Base-by-base conservation (phyloP, 2,888 invertebrate genomes). In the Phania funesta region DNA sequence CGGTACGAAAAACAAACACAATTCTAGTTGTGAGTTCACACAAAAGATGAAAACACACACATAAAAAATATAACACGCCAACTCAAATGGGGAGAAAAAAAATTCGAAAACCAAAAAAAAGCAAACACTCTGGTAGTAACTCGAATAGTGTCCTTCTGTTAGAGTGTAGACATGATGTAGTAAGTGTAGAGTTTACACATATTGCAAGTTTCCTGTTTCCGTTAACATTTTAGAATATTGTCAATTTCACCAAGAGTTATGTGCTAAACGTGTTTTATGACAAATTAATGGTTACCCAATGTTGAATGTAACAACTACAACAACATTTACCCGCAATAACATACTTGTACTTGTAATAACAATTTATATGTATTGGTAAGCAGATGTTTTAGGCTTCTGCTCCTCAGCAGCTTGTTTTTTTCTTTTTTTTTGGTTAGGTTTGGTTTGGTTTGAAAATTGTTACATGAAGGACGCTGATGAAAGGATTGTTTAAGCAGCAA, bases 191-290 rank as follows among this genome's bases (percentile, higher is more conserved):
- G 65, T 78, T 38, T 76, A 46, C 52, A 80, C 80, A 80, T 76
- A 76, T 76, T 73, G 70, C 80, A 77, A 82, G 84, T 82, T 80
- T 82, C 83, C 78, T 75, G 84, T 80, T 84, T 85, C 83, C 84
- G 78, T 83, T 82, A 85, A 84, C 80, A 84, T 85, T 85, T 84
- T 85, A 83, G 84, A 84, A 85, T 86, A 83, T 85, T 85, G 85
- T 84, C 83, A 84, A 83, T 86, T 85, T 84, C 76, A 79, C 74
- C 83, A 83, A 84, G 84, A 85, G 83, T 84, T 84, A 85, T 85
- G 85, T 84, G 85, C 77, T 84, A 84, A 86, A 85, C 85, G 85
- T 85, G 86, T 85, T 83, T 79, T 84, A 83, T 80, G 75, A 80
- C 71, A 80, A 83, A 85, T 84, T 85, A 85, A 85, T 84, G 82